phyloP scores from a whole-genome alignment of 2,888 invertebrate species.

The Andrena trimmerana region DNA sequence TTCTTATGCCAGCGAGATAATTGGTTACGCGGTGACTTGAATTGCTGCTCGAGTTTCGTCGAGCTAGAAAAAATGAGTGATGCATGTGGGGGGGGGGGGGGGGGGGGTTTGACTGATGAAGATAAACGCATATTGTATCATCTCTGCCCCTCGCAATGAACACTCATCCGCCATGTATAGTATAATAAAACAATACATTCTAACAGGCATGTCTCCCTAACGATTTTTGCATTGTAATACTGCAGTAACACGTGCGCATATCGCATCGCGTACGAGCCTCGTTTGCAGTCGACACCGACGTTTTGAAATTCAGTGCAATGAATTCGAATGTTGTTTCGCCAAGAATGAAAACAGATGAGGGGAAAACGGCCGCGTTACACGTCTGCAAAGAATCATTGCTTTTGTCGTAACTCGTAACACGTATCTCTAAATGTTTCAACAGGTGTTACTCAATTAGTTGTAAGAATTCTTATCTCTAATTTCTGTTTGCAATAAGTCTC shows the following conservation, averaged over 20 bases:
- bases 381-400: too few relatives aligned
- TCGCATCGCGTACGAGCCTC: not conserved
- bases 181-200: not conserved
- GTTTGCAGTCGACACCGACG: slow-evolving; percentile 7
- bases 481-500: too few relatives aligned
- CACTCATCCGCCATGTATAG: not conserved
- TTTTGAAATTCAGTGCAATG: slow-evolving; percentile 13
- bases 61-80: too few relatives aligned
- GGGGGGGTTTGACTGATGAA: too few relatives aligned
- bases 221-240: slow-evolving; percentile 8
- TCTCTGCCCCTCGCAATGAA: not conserved
- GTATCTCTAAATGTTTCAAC: too few relatives aligned
- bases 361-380: too few relatives aligned
- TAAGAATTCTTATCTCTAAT: too few relatives aligned
- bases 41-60: not conserved
- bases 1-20: not conserved
- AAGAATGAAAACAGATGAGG: not conserved
- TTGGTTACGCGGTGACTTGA: not conserved
- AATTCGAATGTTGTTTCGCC: slow-evolving; percentile 16
- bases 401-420: too few relatives aligned
- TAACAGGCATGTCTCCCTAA: not conserved
- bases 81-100: too few relatives aligned
- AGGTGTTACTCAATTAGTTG: too few relatives aligned
- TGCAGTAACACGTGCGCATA: not conserved
- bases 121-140: too few relatives aligned